These are phyloP conservation scores for Pogonophryne albipinna DNA, from an alignment of 2,797 vertebrate species.

Conservation along the genomic window DNA sequence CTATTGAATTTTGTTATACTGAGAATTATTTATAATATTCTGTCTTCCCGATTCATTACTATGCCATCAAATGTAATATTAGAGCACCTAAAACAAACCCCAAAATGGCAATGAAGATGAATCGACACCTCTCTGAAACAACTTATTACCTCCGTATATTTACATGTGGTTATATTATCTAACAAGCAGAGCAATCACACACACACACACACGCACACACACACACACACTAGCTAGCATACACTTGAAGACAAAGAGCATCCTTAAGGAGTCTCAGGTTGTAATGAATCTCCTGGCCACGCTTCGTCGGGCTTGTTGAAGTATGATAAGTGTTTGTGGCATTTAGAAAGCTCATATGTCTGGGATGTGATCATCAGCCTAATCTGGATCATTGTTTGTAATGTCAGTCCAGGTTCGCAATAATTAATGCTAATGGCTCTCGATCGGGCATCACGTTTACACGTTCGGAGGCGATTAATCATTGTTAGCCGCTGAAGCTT, in stretches of 20 bases:
- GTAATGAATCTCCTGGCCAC: constrained; percentile 68
- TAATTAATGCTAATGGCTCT: constrained; percentile 78
- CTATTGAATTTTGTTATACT: background rate
- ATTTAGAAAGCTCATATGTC: constrained; percentile 78
- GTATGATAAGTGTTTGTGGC: constrained; percentile 79
- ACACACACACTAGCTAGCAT: background rate
- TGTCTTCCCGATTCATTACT: background rate
- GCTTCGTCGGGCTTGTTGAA: constrained; percentile 62
- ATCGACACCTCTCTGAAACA: background rate
- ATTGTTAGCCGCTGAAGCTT: constrained; percentile 56
- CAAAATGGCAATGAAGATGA: background rate
- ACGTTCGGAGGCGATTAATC: constrained; percentile 73
- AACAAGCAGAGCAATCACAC: constrained; percentile 15
- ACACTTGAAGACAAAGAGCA: constrained; percentile 45
- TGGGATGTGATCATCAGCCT: constrained; percentile 79
- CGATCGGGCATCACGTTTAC: constrained; percentile 75
- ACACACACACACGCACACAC: background rate
- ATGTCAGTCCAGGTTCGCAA: constrained; percentile 73
- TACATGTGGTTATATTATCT: background rate
- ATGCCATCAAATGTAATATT: background rate
- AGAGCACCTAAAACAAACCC: background rate
- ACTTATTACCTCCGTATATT: background rate
- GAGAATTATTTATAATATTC: background rate
- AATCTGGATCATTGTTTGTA: constrained; percentile 81
- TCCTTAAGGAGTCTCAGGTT: constrained; percentile 58